phyloP scores from a whole-genome alignment of 92 coral and sea anemone species.

The Zoanthus gigantus region DNA sequence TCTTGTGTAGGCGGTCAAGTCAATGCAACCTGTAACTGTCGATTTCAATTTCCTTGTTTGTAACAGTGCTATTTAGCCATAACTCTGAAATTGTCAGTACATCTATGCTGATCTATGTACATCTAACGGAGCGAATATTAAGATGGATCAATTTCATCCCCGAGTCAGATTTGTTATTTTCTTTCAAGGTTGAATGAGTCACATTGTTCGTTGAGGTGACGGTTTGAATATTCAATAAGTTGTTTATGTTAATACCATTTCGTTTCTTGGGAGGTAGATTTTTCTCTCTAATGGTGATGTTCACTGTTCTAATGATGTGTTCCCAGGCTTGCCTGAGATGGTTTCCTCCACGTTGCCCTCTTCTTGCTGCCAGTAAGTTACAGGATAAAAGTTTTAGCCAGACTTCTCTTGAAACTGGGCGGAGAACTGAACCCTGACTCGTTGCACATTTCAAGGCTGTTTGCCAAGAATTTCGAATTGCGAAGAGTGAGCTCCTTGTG shows the following conservation, averaged over 20 bases:
- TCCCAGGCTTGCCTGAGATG: background rate
- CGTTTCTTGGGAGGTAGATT: background rate
- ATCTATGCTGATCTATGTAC: conserved; percentile 37
- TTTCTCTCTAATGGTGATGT: background rate
- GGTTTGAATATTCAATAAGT: conserved; percentile 26
- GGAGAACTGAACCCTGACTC: no score
- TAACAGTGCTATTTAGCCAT: conserved; percentile 46
- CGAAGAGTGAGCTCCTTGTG: no score
- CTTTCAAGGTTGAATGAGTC: conserved; percentile 5
- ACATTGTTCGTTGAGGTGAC: conserved; percentile 13
- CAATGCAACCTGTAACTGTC: conserved; percentile 29
- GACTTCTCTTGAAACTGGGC: no score
- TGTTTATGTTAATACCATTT: background rate
- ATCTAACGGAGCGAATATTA: conserved; percentile 46
- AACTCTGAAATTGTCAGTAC: conserved; percentile 45
- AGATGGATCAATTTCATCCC: conserved; percentile 47
- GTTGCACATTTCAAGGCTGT: no score
- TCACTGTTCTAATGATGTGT: conserved; percentile 4
- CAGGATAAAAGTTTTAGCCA: no score
- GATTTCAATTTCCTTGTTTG: conserved; percentile 29
- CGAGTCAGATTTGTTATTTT: conserved; percentile 20
- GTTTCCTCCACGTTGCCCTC: background rate
- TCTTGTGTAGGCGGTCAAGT: conserved; percentile 44
- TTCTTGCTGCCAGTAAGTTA: no score
- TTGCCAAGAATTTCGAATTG: no score